Conservation (phyloP, 2,888 invertebrate genomes). For the Schizotus pectinicornis region DNA sequence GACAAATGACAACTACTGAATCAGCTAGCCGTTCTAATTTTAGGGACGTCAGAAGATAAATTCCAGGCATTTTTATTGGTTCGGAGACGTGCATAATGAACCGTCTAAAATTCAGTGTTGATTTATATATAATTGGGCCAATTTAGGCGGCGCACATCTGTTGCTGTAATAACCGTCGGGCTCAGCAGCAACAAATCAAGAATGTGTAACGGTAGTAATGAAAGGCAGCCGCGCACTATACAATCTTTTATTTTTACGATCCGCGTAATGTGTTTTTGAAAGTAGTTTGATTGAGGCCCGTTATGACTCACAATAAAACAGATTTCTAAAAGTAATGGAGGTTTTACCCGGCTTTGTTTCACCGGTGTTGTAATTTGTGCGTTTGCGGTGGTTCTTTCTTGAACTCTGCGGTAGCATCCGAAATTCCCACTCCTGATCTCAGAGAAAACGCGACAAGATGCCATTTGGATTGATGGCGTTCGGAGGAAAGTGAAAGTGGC, state of each 20-base stretch:
- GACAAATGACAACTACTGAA: too few relatives aligned
- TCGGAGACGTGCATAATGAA: background rate
- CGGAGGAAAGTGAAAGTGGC: constrained; percentile 18
- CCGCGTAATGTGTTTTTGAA: constrained; percentile 11
- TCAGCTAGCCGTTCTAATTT: too few relatives aligned
- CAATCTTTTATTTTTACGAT: constrained; percentile 9
- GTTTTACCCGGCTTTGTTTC: too few relatives aligned
- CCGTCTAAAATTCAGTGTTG: constrained; percentile 3
- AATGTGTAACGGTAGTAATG: constrained; percentile 23
- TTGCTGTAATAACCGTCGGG: background rate
- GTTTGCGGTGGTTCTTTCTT: too few relatives aligned
- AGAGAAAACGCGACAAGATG: too few relatives aligned
- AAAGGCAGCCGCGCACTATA: constrained; percentile 10
- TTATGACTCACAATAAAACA: constrained; percentile 1
- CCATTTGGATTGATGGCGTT: background rate
- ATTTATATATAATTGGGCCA: constrained; percentile 15
- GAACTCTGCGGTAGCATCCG: too few relatives aligned
- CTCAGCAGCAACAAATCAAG: constrained; percentile 1
- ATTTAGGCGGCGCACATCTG: constrained; percentile 18
- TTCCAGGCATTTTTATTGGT: background rate
- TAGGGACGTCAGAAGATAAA: background rate
- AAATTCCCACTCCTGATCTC: too few relatives aligned
- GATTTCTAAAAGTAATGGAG: background rate
- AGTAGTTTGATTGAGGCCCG: constrained; percentile 11
- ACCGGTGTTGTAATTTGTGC: too few relatives aligned